phyloP scores from a whole-genome alignment of 2,888 invertebrate genomes.

The Habroteleia sp. region DNA sequence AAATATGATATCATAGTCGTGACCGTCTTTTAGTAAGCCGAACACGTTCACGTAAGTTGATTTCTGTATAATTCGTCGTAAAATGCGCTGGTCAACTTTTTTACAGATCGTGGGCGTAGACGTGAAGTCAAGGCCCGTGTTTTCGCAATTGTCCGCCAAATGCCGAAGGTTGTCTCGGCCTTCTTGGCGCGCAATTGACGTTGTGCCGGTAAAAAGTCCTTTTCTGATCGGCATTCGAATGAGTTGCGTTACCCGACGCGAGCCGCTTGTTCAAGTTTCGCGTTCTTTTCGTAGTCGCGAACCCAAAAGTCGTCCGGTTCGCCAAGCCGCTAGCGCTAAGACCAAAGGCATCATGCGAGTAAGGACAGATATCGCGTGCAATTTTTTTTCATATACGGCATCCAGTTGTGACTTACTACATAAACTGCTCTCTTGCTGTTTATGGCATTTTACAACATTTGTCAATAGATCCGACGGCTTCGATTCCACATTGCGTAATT shows the following conservation, averaged over 20 bases:
- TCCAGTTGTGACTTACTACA: conserved; percentile 23
- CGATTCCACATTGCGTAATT: conserved; percentile 18
- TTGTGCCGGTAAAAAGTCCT: conserved; percentile 24
- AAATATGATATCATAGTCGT: no score
- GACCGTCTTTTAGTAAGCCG: no score
- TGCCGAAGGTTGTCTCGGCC: conserved; percentile 42
- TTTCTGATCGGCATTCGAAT: conserved; percentile 48
- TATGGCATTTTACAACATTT: conserved; percentile 23
- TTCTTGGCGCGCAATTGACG: conserved; percentile 7
- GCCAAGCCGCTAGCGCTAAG: neutral
- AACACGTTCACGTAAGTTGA: no score
- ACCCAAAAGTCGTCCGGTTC: conserved; percentile 10
- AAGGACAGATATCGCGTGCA: no score
- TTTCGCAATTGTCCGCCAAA: conserved; percentile 57
- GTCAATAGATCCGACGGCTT: conserved; percentile 6
- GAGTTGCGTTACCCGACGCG: conserved; percentile 30
- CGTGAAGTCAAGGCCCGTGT: conserved; percentile 39
- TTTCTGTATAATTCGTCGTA: no score
- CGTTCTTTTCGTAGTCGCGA: conserved; percentile 8
- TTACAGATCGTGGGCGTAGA: conserved; percentile 30
- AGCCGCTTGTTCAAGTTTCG: conserved; percentile 16
- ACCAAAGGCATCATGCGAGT: no score
- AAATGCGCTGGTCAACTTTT: no score
- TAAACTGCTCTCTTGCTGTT: conserved; percentile 17
- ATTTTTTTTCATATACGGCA: conserved; percentile 3